A percentile compares a stretch with the other conserved stretches of the same genome.
Conservation (phyloP, 1,140 invertebrate genomes). For the Sycophaga agraensis region DNA sequence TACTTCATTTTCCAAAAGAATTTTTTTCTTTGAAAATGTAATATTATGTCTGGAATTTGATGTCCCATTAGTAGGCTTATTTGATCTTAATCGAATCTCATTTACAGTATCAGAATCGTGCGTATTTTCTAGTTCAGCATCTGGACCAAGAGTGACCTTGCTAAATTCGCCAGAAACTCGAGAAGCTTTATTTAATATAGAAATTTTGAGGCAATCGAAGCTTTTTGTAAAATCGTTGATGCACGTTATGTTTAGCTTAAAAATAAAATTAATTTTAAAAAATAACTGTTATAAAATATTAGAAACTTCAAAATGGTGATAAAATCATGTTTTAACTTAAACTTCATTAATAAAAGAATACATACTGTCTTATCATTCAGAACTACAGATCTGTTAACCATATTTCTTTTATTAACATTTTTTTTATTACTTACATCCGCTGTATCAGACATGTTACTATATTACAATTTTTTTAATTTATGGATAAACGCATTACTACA, state of each 20-base stretch:
- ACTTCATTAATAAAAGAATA: neutral
- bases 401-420: conserved; percentile 1
- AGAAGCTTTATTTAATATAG: conserved; percentile 48
- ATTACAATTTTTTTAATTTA: neutral
- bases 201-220: conserved; percentile 51
- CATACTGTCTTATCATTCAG: no score
- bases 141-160: conserved; percentile 46
- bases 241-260: neutral
- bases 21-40: conserved; percentile 48
- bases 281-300: neutral
- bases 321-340: neutral
- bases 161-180: conserved; percentile 41
- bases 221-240: conserved; percentile 28
- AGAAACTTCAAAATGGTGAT: neutral
- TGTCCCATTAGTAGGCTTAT: conserved; percentile 31
- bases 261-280: neutral
- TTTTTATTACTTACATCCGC: neutral
- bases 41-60: conserved; percentile 36
- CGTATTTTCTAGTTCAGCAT: conserved; percentile 40
- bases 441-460: conserved; percentile 13
- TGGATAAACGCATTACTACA: neutral
- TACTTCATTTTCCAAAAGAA: conserved; percentile 46
- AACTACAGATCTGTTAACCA: no score
- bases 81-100: conserved; percentile 21
- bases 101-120: conserved; percentile 36